Evolutionary conservation across 2,797 vertebrate species (phyloP), one percentile per base, ranked within the genome.

Genomic region (Dendrocincla fuliginosa): DNA sequence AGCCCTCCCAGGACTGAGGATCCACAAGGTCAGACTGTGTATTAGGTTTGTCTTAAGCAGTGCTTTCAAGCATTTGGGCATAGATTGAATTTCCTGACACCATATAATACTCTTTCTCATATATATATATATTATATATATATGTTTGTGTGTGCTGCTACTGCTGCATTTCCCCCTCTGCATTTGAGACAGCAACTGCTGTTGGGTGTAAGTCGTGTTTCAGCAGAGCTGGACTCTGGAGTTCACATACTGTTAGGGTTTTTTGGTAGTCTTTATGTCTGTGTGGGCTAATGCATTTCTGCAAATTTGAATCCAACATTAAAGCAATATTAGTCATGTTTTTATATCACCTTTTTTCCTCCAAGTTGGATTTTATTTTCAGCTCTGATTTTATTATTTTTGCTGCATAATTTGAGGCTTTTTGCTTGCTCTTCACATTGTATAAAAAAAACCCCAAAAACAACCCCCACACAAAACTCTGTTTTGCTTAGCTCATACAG

Each of bases 341-440:
- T 94, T 87, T 81, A 6, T 46, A 50, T 76, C 53, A 42, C 80
- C 42, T 73, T 80, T 85, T 57, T 76, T 50, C 37, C 47, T 88
- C 52, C 23, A 64, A 76, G 55, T 30, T 47, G 70, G 49, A 27
- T 90, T 92, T 89, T 75, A 46, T 91, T 91, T 89, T 91, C 78
- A 89, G 83, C 83, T 82, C 74, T 74, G 56, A 42, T 49, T 76
- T 53, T 53, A 15, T 65, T 64, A 68, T 85, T 78, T 41, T 93
- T 96, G 85, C 87, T 75, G 69, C 79, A 85, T 64, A 56, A 88
- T 82, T 88, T 63, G 15, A 70, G 85, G 37, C 3, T 76, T 95
- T 95, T 69, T 93, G 65, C 88, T 93, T 91, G 86, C 77, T 93
- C 83, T 91, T 95, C 88, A 76, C 47, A 55, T 95, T 81, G 69